Conservation (phyloP, 2,888 invertebrate genomes). For the Nephrotoma appendiculata region DNA sequence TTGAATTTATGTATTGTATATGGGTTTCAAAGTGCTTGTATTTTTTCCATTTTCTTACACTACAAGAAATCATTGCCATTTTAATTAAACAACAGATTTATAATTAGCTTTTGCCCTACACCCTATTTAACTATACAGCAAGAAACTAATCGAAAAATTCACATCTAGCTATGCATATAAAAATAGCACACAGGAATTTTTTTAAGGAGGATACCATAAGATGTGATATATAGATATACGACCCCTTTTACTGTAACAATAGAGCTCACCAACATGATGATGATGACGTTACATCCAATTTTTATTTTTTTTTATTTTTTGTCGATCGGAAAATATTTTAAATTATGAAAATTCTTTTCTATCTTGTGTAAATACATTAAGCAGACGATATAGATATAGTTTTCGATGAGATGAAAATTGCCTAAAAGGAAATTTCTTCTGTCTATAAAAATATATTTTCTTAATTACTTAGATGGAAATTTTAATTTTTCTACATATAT, state of each 20-base stretch:
- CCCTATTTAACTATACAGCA: too few relatives aligned
- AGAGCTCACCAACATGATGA: background rate
- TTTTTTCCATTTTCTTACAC: background rate
- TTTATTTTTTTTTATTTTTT: background rate
- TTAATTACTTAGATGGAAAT: background rate
- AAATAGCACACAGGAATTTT: too few relatives aligned
- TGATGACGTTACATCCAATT: background rate
- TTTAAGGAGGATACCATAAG: too few relatives aligned
- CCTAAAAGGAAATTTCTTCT: background rate
- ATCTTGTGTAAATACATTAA: background rate
- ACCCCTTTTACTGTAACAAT: too few relatives aligned
- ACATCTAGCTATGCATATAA: too few relatives aligned
- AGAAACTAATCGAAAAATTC: too few relatives aligned
- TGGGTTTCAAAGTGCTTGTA: background rate
- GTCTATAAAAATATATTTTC: background rate
- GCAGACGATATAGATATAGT: background rate
- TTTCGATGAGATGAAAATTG: background rate
- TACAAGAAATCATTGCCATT: background rate
- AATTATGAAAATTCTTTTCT: background rate
- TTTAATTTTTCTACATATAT: background rate
- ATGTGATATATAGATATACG: too few relatives aligned
- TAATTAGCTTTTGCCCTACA: background rate
- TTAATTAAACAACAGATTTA: background rate
- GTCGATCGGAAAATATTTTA: background rate
- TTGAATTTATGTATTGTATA: background rate